phyloP scores from a whole-genome alignment of 1,140 invertebrate species.

The roundworm (Caenorhabditis elegans) region DNA sequence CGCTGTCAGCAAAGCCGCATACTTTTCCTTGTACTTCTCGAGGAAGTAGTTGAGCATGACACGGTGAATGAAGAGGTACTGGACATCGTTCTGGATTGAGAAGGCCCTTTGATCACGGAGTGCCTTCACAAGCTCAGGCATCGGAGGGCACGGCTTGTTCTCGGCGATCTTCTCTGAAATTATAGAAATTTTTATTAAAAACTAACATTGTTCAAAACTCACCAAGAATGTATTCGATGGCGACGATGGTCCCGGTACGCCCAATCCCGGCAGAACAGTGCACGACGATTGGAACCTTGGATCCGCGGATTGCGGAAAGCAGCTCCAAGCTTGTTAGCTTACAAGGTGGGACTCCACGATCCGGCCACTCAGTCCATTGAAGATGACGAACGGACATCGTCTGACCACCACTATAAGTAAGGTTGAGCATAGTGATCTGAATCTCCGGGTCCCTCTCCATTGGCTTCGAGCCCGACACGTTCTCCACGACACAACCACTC shows the following conservation, averaged over 20 bases:
- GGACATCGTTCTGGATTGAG: slow-evolving; percentile 36
- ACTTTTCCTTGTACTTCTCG: slow-evolving; percentile 37
- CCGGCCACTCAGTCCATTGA: slow-evolving; percentile 45
- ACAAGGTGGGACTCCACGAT: slow-evolving; percentile 42
- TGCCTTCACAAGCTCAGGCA: slow-evolving; percentile 28
- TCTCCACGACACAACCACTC: not conserved
- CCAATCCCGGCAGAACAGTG: slow-evolving; percentile 51
- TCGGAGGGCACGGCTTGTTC: not conserved
- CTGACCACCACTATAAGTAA: not conserved
- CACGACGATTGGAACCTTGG: slow-evolving; percentile 37
- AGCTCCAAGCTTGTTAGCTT: slow-evolving; percentile 28
- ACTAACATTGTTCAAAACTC: not conserved
- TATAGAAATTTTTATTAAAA: not conserved
- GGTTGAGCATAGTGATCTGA: not conserved
- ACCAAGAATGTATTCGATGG: slow-evolving; percentile 35
- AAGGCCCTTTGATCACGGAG: slow-evolving; percentile 10
- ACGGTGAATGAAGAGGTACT: slow-evolving; percentile 37
- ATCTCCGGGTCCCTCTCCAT: not conserved
- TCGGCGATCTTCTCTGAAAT: not conserved
- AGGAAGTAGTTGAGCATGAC: slow-evolving; percentile 39
- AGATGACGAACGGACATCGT: slow-evolving; percentile 1
- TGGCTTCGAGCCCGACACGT: not conserved
- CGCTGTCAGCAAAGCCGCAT: not conserved
- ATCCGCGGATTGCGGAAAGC: slow-evolving; percentile 22
- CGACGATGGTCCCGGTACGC: slow-evolving; percentile 35